phyloP scores from a whole-genome alignment of 2,113 vertebrate species.

The Xenopus laevis region DNA sequence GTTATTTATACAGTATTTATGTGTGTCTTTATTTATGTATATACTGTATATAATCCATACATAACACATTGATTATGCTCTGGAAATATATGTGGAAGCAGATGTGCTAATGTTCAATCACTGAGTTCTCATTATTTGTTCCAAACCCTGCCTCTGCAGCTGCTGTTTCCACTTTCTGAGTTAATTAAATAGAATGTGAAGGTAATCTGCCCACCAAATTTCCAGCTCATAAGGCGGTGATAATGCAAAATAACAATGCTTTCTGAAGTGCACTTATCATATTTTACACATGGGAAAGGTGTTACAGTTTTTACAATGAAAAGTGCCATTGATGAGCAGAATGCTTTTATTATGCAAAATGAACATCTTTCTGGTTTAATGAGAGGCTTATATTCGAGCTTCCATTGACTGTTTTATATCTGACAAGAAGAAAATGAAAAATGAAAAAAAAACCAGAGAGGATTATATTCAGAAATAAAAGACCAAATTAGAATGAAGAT shows the following conservation, averaged over 20 bases:
- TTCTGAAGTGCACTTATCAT: not conserved
- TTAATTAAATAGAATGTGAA: slow-evolving; percentile 3
- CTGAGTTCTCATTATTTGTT: too few species aligned
- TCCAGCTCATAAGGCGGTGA: not conserved
- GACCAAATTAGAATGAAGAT: too few species aligned
- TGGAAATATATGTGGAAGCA: too few species aligned
- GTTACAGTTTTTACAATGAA: not conserved
- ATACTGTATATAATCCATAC: too few species aligned
- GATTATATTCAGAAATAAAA: too few species aligned
- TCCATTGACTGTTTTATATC: not conserved
- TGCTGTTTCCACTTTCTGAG: not conserved
- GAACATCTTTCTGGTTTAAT: not conserved
- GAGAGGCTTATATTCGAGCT: not conserved
- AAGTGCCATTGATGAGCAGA: not conserved
- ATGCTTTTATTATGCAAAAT: not conserved
- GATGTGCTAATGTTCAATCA: too few species aligned
- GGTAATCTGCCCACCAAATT: not conserved
- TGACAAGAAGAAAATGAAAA: too few species aligned
- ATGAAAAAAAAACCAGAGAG: too few species aligned
- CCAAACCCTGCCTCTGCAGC: too few species aligned
- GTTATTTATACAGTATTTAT: too few species aligned
- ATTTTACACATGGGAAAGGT: not conserved
- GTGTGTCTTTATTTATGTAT: too few species aligned
- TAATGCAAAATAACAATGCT: not conserved
- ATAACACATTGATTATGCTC: too few species aligned